Evolutionary conservation across 2,797 vertebrate species (phyloP), one percentile per base, ranked within the genome.

Genomic region (Cossypha dichroa): DNA sequence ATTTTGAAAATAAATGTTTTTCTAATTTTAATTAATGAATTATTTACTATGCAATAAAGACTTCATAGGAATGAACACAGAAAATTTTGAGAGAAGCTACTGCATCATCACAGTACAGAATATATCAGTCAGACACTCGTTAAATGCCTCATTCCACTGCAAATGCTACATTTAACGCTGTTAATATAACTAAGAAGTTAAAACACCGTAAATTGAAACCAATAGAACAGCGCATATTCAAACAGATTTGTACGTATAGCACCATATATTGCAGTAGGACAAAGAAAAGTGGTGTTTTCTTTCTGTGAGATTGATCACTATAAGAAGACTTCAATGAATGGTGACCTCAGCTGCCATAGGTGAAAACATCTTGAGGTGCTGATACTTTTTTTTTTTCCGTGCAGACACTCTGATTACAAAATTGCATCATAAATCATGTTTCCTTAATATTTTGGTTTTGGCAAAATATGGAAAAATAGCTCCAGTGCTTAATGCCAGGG

Each of bases 91-190:
- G 72, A 73, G 74, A 94, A 96, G 91, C 81, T 91, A 90, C 67
- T 91, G 41, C 38, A 91, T 94, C 63, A 88, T 94, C 67, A 34
- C 40, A 81, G 51, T 91, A 93, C 10, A 7, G 51, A 94, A 56
- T 94, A 46, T 85, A 92, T 95, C 93, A 93, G 55, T 83, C 83
- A 85, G 38, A 67, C 66, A 89, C 76, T 85, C 0, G 2, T 72
- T 92, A 95, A 95, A 95, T 95, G 88, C 95, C 82, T 94, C 84
- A 94, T 96, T 97, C 93, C 75, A 26, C 66, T 91, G 83, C 69
- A 93, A 33, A 81, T 93, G 60, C 91, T 94, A 88, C 79, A 66
- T 92, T 85, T 83, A 92, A 82, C 3, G 5, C 73, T 82, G 85
- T 64, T 74, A 93, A 56, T 84, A 62, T 89, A 95, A 92, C 95